Evolutionary conservation across 1,140 invertebrate genomes (phyloP).

Genomic region (Thrips palmi): DNA sequence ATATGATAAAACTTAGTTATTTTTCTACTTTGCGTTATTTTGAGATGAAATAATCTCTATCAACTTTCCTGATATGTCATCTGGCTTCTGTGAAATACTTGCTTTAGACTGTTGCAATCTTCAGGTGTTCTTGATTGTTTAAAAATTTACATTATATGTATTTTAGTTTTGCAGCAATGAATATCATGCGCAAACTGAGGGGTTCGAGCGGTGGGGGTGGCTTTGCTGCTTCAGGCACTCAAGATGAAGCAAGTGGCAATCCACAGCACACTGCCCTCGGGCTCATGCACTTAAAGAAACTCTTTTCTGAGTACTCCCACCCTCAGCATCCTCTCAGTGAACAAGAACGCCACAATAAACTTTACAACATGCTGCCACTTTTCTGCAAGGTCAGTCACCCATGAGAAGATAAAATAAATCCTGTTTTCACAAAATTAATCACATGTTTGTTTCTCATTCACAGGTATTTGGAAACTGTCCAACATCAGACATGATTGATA

Average conservation of each 20-base stretch:
- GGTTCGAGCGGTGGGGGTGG: conserved; percentile 31
- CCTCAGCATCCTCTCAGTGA: conserved; percentile 61
- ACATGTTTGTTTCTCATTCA: conserved; percentile 13
- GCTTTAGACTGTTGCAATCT: no score
- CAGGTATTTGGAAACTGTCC: conserved; percentile 83
- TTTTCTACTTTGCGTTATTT: no score
- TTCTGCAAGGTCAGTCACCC: conserved; percentile 76
- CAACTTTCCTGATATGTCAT: no score
- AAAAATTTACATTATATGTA: no score
- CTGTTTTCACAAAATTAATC: neutral
- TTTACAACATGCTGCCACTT: conserved; percentile 94
- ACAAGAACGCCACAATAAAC: conserved; percentile 74
- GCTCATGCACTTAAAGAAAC: conserved; percentile 86
- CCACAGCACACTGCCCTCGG: conserved; percentile 70
- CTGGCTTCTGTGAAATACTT: no score
- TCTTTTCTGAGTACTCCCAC: conserved; percentile 87
- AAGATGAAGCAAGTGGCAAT: conserved; percentile 31
- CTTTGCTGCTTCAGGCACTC: conserved; percentile 26
- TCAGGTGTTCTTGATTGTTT: no score
- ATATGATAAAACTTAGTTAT: no score
- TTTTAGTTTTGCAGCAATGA: conserved; percentile 40
- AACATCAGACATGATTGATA: conserved; percentile 83
- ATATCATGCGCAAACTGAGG: conserved; percentile 66
- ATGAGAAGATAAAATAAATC: neutral
- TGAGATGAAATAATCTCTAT: no score